Base-by-base conservation (phyloP, 1,140 invertebrate genomes). In the Littorina saxatilis region DNA sequence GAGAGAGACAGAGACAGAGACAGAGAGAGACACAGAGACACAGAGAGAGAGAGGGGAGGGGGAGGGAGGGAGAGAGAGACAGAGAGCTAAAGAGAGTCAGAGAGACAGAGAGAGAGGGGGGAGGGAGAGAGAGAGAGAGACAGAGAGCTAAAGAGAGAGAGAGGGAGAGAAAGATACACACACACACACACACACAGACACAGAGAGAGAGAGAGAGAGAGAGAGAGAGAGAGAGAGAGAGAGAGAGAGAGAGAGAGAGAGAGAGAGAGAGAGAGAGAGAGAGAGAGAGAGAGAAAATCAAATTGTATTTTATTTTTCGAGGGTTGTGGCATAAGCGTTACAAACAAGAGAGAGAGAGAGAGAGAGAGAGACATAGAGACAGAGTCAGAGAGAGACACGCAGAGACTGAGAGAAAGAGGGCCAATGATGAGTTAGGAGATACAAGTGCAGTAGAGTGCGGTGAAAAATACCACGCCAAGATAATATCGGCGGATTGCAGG, bases 401-500 rank as follows among this genome's bases (percentile, higher is more conserved):
- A n/a, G n/a, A n/a, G n/a, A 11, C 15, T n/a, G 15, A 72, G 20
- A 39, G 50, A 39, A 81, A 74, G 40, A 52, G 32, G 37, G 32
- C 35, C 47, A 76, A 74, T 82, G 72, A 78, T 78, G 76, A 78
- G 76, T 63, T 63, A 78, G 35, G 58, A 29, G 55, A 61, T 37
- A 40, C 76, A 78, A 66, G 63, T 78, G 52, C 55, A 78, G 76
- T 61, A 11, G 55, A 43, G 58, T 35, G 80, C 73, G 61, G 80
- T 82, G 80, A 82, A 82, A 82, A 82, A 82, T 77, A 82, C 74
- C 80, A 82, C 52, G 75, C 74, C 43, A 68, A 47, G 80, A 82
- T 82, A 82, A 82, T 82, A 82, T 82, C 80, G 61, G 58, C 61
- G 74, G 74, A 82, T 82, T 82, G 74, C 43, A 82, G 80, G 73